Evolutionary conservation across 2,888 invertebrate genomes (phyloP), one percentile per base, ranked within the genome.

Genomic region (Tipula lateralis): DNA sequence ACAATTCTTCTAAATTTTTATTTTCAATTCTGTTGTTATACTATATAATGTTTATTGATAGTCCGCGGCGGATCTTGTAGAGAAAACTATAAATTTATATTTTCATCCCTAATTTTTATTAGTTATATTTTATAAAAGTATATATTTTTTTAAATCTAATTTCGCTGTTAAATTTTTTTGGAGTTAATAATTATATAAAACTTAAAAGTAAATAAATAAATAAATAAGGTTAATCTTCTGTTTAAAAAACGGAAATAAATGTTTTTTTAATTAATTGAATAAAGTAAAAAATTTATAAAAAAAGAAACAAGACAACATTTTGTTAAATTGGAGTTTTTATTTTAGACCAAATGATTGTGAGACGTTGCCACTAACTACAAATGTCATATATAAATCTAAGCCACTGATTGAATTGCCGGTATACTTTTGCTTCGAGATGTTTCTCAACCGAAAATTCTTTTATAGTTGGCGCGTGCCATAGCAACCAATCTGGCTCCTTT

Each of bases 101-200:
- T 19, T 16, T 50, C 50, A 16, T 50, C 50, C 50, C 5, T 50
- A 50, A 50, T 19, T 66, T 66, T 66, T 66, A 66, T 66, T 66
- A 66, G 66, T 66, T 66, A 66, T 66, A 66, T 66, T 66, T 66
- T 66, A 66, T 66, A 66, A 66, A 66, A 66, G 66, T 66, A 66
- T 66, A 66, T 66, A 66, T 66, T 66, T 66, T 66, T 66, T 66
- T 9, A 66, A 66, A 66, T 9, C 24, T 66, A 66, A 24, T 66
- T 66, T 66, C 66, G 19, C 66, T 66, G 66, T 66, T 66, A 66
- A 66, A 6, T 24, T 66, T 66, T 66, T 66, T 66, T 66, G 66
- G 66, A 66, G 24, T 66, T 24, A 24, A 66, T 66, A 66, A 66
- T 9, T 66, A 9, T n/a, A n/a, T 66, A 24, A 66, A 66, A 66